Conservation (phyloP, 2,113 vertebrate species). For the Hiodon tergisus region DNA sequence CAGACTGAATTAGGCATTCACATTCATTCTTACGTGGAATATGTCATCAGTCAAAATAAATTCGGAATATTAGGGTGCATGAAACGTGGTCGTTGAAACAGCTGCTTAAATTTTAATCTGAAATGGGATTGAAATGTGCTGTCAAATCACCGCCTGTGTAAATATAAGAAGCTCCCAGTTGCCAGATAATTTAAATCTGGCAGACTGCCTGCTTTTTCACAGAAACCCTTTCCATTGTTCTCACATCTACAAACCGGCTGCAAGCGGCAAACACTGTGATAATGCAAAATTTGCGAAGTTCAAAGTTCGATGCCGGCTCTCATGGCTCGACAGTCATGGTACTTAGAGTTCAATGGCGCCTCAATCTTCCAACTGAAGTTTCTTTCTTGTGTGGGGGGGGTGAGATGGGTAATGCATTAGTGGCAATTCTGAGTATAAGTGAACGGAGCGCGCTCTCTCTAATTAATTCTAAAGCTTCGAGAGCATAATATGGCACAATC, state of each 20-base stretch:
- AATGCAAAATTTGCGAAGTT: background rate
- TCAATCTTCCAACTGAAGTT: background rate
- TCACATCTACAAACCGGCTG: background rate
- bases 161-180: background rate
- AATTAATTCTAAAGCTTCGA: conserved; percentile 8
- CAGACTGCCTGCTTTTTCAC: background rate
- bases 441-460: background rate
- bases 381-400: background rate
- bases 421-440: background rate
- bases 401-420: background rate
- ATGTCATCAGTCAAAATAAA: no score
- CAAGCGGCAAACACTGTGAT: no score
- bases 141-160: background rate
- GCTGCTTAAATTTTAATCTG: background rate
- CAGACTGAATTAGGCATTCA: no score
- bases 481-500: background rate
- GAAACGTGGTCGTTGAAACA: conserved; percentile 1
- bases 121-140: background rate
- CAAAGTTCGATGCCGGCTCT: background rate
- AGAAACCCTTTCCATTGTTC: background rate
- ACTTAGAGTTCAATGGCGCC: background rate
- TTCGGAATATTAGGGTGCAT: background rate
- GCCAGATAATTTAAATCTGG: conserved; percentile 12
- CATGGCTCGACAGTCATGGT: background rate
- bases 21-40: no score